These are phyloP conservation scores for Fregata magnificens DNA, from an alignment of 2,113 vertebrate genomes.

Conservation along the genomic window DNA sequence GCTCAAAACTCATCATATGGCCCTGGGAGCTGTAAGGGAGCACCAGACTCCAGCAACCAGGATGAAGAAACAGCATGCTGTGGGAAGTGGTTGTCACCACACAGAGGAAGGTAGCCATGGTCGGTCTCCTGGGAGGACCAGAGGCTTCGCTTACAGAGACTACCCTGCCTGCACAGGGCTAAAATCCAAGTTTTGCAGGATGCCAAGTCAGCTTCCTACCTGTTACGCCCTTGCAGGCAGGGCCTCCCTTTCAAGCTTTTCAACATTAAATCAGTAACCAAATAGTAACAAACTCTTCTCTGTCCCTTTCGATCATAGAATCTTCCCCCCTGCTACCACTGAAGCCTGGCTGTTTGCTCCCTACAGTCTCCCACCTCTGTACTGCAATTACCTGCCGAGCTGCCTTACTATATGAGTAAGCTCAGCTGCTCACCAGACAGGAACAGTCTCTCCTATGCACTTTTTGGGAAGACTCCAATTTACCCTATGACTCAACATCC, in stretches of 20 bases:
- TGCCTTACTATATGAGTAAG: neutral
- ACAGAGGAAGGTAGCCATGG: neutral
- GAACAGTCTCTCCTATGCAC: neutral
- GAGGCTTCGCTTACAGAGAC: neutral
- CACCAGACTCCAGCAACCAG: neutral
- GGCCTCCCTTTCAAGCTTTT: neutral
- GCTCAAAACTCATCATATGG: neutral
- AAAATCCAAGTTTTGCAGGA: neutral
- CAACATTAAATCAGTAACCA: neutral
- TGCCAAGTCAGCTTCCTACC: neutral
- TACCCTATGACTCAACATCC: neutral
- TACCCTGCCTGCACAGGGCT: neutral
- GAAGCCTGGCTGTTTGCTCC: neutral
- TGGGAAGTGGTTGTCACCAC: neutral
- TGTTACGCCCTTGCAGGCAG: accelerated
- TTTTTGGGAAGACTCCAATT: neutral
- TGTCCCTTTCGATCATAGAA: neutral
- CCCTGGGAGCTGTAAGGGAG: neutral
- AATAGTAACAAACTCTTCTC: neutral
- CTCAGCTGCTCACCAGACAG: neutral
- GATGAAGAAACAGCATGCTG: neutral
- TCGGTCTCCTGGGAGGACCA: neutral
- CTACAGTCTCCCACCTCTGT: neutral
- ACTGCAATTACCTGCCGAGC: neutral
- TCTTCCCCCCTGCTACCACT: neutral